Percentiles rank a stretch among this genome's conserved stretches.
These are phyloP conservation scores for Mesitornis unicolor DNA, from an alignment of 2,113 vertebrate species.

Conservation along the genomic window DNA sequence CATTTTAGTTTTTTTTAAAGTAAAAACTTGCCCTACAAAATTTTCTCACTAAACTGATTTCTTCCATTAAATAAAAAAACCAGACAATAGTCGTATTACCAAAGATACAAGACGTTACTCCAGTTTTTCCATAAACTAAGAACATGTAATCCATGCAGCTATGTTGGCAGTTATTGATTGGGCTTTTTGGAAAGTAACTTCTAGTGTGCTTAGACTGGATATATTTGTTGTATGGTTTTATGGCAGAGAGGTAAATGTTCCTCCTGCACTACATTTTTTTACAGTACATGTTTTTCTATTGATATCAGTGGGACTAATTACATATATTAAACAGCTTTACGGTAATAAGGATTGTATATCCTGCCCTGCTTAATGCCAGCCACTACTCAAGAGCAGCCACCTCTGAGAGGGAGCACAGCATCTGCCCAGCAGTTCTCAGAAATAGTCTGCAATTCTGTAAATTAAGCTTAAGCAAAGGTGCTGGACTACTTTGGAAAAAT, in stretches of 20 bases:
- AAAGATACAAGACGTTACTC: background rate
- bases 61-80: background rate
- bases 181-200: background rate
- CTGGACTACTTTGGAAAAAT: background rate
- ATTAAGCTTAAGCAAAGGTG: background rate
- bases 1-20: background rate
- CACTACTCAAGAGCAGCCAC: background rate
- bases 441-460: background rate
- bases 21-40: background rate
- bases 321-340: background rate
- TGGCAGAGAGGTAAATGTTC: background rate
- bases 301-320: background rate
- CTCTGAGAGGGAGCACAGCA: background rate
- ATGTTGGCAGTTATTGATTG: background rate
- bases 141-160: accelerated
- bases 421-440: background rate
- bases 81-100: background rate
- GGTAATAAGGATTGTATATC: background rate
- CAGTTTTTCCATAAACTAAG: background rate
- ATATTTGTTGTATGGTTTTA: background rate
- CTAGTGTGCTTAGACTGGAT: background rate
- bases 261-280: background rate
- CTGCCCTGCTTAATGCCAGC: background rate
- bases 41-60: background rate
- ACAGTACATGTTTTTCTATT: background rate